Percentiles rank a stretch among this genome's conserved stretches.
Evolutionary conservation across 2,888 invertebrate genomes (phyloP).

Genomic region (Elmis aenea): DNA sequence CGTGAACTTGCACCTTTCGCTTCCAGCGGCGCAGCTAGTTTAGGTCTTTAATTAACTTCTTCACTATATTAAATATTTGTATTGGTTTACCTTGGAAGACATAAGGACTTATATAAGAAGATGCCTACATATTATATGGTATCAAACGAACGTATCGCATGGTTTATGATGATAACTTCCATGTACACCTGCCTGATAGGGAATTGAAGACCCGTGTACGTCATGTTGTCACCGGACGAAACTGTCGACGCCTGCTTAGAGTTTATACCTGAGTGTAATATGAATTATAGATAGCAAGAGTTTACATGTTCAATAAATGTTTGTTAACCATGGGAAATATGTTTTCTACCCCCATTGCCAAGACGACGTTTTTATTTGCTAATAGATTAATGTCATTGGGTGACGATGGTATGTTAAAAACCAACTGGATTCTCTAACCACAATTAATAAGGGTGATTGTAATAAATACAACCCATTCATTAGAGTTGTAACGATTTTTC

Average conservation of each 20-base stretch:
- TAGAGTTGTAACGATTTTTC: too few species aligned
- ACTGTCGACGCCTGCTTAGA: constrained; percentile 12
- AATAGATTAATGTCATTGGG: too few species aligned
- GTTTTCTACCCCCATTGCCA: too few species aligned
- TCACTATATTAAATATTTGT: constrained; percentile 7
- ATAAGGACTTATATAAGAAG: constrained; percentile 12
- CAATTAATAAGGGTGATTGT: too few species aligned
- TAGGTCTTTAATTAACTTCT: constrained; percentile 9
- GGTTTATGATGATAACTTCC: constrained; percentile 25
- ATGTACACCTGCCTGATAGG: constrained; percentile 20
- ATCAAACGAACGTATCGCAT: constrained; percentile 29
- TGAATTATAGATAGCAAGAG: too few species aligned
- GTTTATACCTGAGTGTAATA: too few species aligned
- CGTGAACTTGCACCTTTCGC: constrained; percentile 25
- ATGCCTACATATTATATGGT: constrained; percentile 25
- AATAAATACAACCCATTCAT: too few species aligned
- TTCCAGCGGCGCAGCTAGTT: constrained; percentile 20
- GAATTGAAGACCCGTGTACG: constrained; percentile 5
- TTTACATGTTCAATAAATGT: too few species aligned
- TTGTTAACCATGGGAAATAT: too few species aligned
- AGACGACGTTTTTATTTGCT: too few species aligned
- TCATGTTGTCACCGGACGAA: constrained; percentile 14
- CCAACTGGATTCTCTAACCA: too few species aligned
- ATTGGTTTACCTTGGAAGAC: constrained; percentile 14
- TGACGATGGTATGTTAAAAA: too few species aligned